Percentiles rank a stretch among this genome's conserved stretches.
These are phyloP conservation scores for Busseola fusca DNA, from an alignment of 2,888 invertebrate genomes.

Conservation along the genomic window DNA sequence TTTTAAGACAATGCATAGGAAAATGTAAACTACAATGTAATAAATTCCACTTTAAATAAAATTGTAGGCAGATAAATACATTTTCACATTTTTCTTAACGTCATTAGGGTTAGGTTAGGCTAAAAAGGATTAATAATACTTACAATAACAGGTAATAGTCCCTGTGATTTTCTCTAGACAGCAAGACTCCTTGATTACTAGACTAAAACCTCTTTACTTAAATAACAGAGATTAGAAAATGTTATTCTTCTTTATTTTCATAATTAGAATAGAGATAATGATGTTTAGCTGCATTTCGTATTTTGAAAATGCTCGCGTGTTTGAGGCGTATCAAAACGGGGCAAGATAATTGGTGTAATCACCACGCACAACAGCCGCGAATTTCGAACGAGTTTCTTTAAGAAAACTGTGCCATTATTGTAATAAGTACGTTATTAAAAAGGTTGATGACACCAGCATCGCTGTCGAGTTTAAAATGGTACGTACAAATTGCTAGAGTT, in stretches of 20 bases:
- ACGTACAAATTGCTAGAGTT: conserved; percentile 41
- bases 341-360: conserved; percentile 58
- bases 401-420: conserved; percentile 59
- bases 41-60: background rate
- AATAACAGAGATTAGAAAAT: conserved; percentile 32
- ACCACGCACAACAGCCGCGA: conserved; percentile 41
- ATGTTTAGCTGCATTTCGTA: conserved; percentile 43
- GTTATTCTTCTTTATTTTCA: conserved; percentile 39
- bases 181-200: conserved; percentile 14
- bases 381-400: conserved; percentile 57
- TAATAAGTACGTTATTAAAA: conserved; percentile 60
- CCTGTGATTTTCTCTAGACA: conserved; percentile 6
- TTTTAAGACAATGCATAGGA: background rate
- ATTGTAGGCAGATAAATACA: background rate
- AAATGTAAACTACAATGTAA: background rate
- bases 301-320: conserved; percentile 61
- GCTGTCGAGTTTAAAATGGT: conserved; percentile 37
- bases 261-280: conserved; percentile 44
- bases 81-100: background rate
- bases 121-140: background rate
- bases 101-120: background rate
- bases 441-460: conserved; percentile 59
- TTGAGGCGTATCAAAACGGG: conserved; percentile 57
- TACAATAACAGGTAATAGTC: background rate
- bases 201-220: conserved; percentile 26